Percentiles rank a stretch among this genome's conserved stretches.
These are phyloP conservation scores for Trachymyrmex septentrionalis DNA, from an alignment of 1,140 invertebrate genomes.

Conservation along the genomic window DNA sequence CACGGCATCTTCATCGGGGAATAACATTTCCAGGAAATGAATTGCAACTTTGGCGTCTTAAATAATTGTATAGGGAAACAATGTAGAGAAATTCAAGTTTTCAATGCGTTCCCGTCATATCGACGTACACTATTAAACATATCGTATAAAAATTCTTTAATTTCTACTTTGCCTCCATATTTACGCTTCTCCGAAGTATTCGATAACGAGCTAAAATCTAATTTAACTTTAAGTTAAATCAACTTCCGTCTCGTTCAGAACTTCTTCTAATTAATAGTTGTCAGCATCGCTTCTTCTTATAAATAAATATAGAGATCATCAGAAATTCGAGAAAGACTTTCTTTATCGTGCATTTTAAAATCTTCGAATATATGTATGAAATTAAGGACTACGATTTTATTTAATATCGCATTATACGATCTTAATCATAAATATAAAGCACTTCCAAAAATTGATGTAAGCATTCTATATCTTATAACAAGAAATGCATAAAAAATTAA, in stretches of 20 bases:
- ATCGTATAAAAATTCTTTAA: too few species aligned
- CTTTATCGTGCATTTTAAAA: not conserved
- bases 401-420: too few species aligned
- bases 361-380: not conserved
- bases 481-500: too few species aligned
- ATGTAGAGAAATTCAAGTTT: not conserved
- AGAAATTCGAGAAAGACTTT: conserved; percentile 4
- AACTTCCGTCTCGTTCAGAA: conserved; percentile 4
- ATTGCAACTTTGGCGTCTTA: not conserved
- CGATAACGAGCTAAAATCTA: not conserved
- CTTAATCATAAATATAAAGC: too few species aligned
- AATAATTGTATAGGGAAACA: not conserved
- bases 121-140: not conserved
- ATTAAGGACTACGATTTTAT: not conserved
- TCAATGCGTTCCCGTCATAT: not conserved
- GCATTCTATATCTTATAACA: too few species aligned
- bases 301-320: not conserved
- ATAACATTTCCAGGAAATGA: not conserved
- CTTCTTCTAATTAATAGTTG: not conserved
- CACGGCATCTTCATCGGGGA: not conserved
- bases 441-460: too few species aligned
- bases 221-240: conserved; percentile 19
- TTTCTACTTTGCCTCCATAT: too few species aligned
- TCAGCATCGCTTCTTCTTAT: not conserved
- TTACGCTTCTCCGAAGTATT: too few species aligned